These are phyloP conservation scores for Callopanchax toddi DNA, from an alignment of 2,113 vertebrate species.

Conservation along the genomic window DNA sequence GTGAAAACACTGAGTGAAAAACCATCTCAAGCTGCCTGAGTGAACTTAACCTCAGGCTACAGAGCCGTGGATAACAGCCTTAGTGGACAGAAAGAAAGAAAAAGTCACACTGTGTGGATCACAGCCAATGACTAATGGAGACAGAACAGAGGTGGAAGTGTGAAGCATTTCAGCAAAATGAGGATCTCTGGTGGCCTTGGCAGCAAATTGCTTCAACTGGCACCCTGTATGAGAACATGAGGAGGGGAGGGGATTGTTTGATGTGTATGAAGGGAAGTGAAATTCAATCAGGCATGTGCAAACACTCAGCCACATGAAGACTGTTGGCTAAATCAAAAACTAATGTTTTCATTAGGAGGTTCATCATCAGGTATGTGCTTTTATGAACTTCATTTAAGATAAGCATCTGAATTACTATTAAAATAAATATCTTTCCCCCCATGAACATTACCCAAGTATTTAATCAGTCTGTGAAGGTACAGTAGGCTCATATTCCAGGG, in stretches of 20 bases:
- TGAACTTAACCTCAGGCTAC: conserved; percentile 13
- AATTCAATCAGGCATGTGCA: conserved; percentile 4
- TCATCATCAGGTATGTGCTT: background rate
- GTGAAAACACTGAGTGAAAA: background rate
- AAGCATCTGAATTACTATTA: background rate
- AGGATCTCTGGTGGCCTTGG: conserved; percentile 48
- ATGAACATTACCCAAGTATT: background rate
- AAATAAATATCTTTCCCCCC: no score
- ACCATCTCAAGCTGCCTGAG: conserved; percentile 21
- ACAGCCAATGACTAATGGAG: conserved; percentile 42
- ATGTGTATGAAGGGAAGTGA: conserved; percentile 22
- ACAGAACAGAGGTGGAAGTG: conserved; percentile 47
- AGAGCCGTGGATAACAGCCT: no score
- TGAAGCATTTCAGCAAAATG: conserved; percentile 52
- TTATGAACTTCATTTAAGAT: no score
- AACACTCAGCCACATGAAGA: conserved; percentile 3
- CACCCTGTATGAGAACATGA: conserved; percentile 47
- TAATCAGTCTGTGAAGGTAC: background rate
- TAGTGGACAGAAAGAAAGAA: conserved; percentile 33
- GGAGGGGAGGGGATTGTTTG: conserved; percentile 8
- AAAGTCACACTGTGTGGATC: conserved; percentile 29
- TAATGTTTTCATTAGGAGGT: conserved; percentile 10
- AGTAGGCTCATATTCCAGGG: conserved; percentile 18
- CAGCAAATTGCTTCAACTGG: conserved; percentile 39
- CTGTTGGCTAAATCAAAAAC: background rate